Evolutionary conservation across 1,140 invertebrate genomes (phyloP), one percentile per base, ranked within the genome.

Genomic region (Drosophila teissieri): DNA sequence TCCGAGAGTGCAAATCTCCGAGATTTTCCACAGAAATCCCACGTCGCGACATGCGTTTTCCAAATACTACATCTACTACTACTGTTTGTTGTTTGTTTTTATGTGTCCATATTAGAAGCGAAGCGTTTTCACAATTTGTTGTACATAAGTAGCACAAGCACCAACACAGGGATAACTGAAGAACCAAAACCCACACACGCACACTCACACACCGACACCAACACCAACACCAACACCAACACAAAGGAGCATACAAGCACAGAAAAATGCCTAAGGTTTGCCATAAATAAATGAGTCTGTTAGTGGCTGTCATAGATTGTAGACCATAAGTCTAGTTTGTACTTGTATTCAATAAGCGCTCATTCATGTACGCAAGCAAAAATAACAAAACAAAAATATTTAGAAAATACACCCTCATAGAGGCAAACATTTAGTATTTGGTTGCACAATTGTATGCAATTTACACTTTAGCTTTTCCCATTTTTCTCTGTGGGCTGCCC

Each of bases 221-320:
- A 67, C 58, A 80, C 62, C 58, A 42, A 67, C 58, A 80, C 62
- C 55, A 37, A 56, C 27, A 31, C 31, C 31, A 8, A 31, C 2
- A 31, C 31, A 62, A 52, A 67, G 48, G 48, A 34, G 19, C 48
- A 40, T 42, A 34, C 45, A 72, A 73, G 49, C 67, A 52, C 46
- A 73, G 44, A 80, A 88, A 83, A 49, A 86, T 86, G 83, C 73
- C 83, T 78, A 88, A 86, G 83, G 83, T 86, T 89, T 83, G 83
- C 78, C 64, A 68, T 68, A 68, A 68, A 75, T 46, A 53, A 51
- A 61, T 60, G 48, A 22, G 49, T 70, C 51, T 69, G 42, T 56
- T 70, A 56, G 64, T 73, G 51, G 46, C 64, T 60, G 40, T 76
- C 48, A 73, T 52, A 68, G 64, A 65, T 68, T 68, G 53, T 81